Evolutionary conservation across 2,888 invertebrate species (phyloP).

Genomic region (Brachypalpus laphriformis): DNA sequence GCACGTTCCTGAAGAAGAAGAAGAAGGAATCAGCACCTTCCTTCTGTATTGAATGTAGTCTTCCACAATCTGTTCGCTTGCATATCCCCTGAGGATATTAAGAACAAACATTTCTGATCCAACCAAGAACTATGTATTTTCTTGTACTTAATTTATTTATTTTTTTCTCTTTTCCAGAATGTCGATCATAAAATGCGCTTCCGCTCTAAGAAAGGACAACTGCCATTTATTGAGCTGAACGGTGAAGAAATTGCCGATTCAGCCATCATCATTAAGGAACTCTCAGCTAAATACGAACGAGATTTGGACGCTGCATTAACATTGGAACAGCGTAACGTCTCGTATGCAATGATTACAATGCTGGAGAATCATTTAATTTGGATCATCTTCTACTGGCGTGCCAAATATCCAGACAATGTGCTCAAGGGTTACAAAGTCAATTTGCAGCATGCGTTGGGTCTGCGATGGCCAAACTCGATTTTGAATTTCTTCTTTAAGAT

Average conservation of each 20-base stretch:
- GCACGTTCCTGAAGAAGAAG: no score
- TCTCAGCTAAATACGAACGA: conserved; percentile 91
- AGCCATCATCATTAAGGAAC: conserved; percentile 93
- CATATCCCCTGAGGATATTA: no score
- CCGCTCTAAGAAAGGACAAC: conserved; percentile 96
- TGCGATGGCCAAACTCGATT: conserved; percentile 93
- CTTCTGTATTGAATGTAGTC: no score
- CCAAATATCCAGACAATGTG: conserved; percentile 94
- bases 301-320: conserved; percentile 93
- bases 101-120: no score
- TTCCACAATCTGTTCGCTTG: no score
- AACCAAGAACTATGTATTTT: no score
- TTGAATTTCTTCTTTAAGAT: conserved; percentile 96
- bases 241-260: conserved; percentile 97
- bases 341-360: conserved; percentile 97
- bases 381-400: conserved; percentile 96
- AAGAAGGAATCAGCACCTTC: no score
- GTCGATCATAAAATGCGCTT: conserved; percentile 97
- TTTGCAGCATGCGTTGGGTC: conserved; percentile 93
- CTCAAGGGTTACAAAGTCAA: conserved; percentile 96
- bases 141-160: conserved; percentile 2
- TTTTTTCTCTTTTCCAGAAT: conserved; percentile 87
- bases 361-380: conserved; percentile 96
- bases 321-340: conserved; percentile 92
- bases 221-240: conserved; percentile 97